These are phyloP conservation scores for Leucophenga maculata DNA, from an alignment of 2,888 invertebrate genomes.

Conservation along the genomic window DNA sequence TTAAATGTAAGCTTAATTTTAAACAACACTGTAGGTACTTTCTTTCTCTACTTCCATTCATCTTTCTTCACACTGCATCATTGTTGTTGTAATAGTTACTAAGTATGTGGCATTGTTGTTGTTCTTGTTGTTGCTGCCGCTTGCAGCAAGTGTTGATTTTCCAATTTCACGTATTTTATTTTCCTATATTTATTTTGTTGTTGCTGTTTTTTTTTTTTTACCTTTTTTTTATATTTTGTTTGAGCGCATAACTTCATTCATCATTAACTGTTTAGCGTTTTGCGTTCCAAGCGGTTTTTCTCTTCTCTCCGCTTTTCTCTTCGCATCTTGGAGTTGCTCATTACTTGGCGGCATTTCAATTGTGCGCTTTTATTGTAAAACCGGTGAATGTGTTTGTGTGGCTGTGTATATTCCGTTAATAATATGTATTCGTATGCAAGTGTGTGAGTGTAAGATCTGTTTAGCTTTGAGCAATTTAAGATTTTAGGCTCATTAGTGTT, in stretches of 20 bases:
- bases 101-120: constrained; percentile 6
- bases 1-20: too few relatives aligned
- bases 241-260: constrained; percentile 19
- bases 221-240: constrained; percentile 10
- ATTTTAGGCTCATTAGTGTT: constrained; percentile 24
- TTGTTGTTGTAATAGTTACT: constrained; percentile 1
- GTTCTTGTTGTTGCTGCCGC: constrained; percentile 15
- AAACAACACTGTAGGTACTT: too few relatives aligned
- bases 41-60: not conserved
- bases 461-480: constrained; percentile 26
- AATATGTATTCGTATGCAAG: too few relatives aligned
- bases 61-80: not conserved
- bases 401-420: too few relatives aligned
- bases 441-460: constrained; percentile 2
- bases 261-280: constrained; percentile 26
- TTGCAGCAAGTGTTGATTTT: constrained; percentile 27
- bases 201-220: not conserved
- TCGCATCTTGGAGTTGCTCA: not conserved
- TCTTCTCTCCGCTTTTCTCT: not conserved
- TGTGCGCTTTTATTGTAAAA: constrained; percentile 1
- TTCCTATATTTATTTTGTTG: constrained; percentile 8
- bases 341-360: constrained; percentile 1
- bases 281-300: too few relatives aligned
- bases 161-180: constrained; percentile 25
- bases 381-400: not conserved